Conservation (phyloP, 2,888 invertebrate species). For the Rhyacophila evoluta region DNA sequence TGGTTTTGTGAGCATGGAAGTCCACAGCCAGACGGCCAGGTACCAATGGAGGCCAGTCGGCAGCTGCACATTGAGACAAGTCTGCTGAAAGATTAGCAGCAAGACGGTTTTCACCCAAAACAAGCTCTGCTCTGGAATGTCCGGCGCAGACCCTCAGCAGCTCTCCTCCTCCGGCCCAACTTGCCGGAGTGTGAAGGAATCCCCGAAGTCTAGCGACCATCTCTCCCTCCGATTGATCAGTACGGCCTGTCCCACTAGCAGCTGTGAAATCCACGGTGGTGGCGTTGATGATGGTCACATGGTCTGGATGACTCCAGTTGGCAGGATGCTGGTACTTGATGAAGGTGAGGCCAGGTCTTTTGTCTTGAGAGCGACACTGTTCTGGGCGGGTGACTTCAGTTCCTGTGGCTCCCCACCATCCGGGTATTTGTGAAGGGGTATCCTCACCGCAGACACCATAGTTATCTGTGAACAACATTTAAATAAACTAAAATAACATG, state of each 20-base stretch:
- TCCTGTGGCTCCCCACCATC: constrained; percentile 92
- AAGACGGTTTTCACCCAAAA: constrained; percentile 68
- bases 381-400: constrained; percentile 79
- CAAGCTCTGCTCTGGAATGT: constrained; percentile 78
- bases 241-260: constrained; percentile 76
- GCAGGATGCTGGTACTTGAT: constrained; percentile 89
- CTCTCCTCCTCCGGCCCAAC: constrained; percentile 78
- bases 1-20: constrained; percentile 75
- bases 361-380: constrained; percentile 83
- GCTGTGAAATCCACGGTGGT: constrained; percentile 85
- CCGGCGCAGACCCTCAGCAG: constrained; percentile 83
- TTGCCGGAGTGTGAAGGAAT: constrained; percentile 82
- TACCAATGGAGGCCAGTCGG: constrained; percentile 75
- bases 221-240: constrained; percentile 79
- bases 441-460: constrained; percentile 90
- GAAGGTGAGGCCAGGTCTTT: constrained; percentile 89
- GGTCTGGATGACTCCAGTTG: constrained; percentile 90
- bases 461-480: constrained; percentile 69
- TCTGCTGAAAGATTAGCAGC: constrained; percentile 77
- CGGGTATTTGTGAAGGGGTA: constrained; percentile 83
- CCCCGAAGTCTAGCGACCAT: constrained; percentile 81
- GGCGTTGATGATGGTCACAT: constrained; percentile 86
- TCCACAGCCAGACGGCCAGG: constrained; percentile 76
- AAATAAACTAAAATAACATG: constrained; percentile 39
- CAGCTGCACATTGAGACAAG: constrained; percentile 77